phyloP scores from a whole-genome alignment of 2,888 invertebrate genomes.

The Erebia palarica region DNA sequence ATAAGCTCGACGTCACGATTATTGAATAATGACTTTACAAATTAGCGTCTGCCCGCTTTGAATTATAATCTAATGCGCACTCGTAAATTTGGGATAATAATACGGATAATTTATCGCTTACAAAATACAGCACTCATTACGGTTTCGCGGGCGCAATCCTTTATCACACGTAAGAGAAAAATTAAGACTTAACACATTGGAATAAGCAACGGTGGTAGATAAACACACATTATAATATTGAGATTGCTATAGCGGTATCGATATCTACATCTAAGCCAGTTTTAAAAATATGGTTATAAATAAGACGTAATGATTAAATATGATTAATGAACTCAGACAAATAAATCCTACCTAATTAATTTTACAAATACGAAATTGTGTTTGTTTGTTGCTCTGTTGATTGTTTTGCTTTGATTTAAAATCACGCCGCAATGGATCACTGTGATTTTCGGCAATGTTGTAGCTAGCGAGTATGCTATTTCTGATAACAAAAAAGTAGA shows the following conservation, averaged over 20 bases:
- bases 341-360: too few relatives aligned
- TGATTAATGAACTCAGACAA: too few relatives aligned
- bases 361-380: too few relatives aligned
- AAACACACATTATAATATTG: constrained; percentile 47
- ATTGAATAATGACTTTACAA: constrained; percentile 77
- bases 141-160: constrained; percentile 44
- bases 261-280: neutral
- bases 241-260: constrained; percentile 4
- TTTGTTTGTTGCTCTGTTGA: too few relatives aligned
- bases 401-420: too few relatives aligned
- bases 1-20: constrained; percentile 77
- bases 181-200: constrained; percentile 42
- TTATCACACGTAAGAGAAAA: constrained; percentile 38
- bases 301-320: too few relatives aligned
- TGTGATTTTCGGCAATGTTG: too few relatives aligned
- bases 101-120: constrained; percentile 45
- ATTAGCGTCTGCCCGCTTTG: constrained; percentile 63
- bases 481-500: too few relatives aligned
- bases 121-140: constrained; percentile 39
- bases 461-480: too few relatives aligned
- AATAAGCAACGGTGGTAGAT: constrained; percentile 42
- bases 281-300: too few relatives aligned
- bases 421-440: too few relatives aligned
- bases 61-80: constrained; percentile 51
- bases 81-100: constrained; percentile 48